phyloP scores from a whole-genome alignment of 2,113 vertebrate genomes.

The Hippoglossus stenolepis region DNA sequence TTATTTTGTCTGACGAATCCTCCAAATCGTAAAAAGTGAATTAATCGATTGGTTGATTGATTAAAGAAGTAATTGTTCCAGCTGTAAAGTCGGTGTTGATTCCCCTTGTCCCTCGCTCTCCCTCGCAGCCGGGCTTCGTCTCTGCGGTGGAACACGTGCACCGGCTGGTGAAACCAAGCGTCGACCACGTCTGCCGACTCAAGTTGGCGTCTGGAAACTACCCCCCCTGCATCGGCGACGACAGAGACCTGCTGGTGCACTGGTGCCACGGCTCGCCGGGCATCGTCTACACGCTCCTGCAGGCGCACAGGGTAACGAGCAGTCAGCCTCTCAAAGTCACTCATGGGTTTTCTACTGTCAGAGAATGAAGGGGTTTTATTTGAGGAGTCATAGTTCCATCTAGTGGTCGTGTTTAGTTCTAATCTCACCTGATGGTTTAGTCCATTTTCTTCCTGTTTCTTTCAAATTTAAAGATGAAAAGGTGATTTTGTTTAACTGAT shows the following conservation, averaged over 20 bases:
- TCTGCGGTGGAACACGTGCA: slow-evolving; percentile 81
- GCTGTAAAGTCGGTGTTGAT: not conserved
- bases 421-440: too few species aligned
- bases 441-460: too few species aligned
- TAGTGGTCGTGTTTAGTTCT: slow-evolving; percentile 35
- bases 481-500: too few species aligned
- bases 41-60: too few species aligned
- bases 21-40: too few species aligned
- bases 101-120: not conserved
- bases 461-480: too few species aligned
- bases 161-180: slow-evolving; percentile 89
- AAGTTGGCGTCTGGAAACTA: slow-evolving; percentile 93
- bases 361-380: not conserved
- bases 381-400: slow-evolving; percentile 27
- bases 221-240: slow-evolving; percentile 90
- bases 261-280: slow-evolving; percentile 97
- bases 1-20: too few species aligned
- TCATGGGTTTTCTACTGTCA: not conserved
- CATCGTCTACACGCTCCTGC: slow-evolving; percentile 94
- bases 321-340: too few species aligned
- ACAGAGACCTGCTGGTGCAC: slow-evolving; percentile 92
- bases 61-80: too few species aligned
- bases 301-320: slow-evolving; percentile 90
- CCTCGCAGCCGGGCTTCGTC: slow-evolving; percentile 79
- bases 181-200: slow-evolving; percentile 91